Base-by-base conservation (phyloP, 2,797 vertebrate species). In the Hydrolagus colliei region DNA sequence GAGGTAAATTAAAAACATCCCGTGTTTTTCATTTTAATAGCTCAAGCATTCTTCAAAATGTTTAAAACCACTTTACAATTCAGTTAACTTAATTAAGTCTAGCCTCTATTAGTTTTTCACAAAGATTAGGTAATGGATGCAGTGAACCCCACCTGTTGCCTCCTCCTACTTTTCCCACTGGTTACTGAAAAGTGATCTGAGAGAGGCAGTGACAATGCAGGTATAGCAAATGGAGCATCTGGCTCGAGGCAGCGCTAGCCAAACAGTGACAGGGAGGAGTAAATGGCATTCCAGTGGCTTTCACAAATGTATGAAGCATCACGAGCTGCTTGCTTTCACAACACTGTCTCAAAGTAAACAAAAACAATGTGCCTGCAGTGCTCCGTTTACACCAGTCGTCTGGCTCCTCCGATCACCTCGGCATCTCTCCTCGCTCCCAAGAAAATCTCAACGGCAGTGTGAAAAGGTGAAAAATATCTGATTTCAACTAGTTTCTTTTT, bases 281-380 rank as follows among this genome's bases (percentile, higher is more conserved):
- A 87, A 89, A 88, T 87, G 86, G 86, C 89, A 86, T 88, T 73
- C 87, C 86, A 79, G 82, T 88, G 87, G 88, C 88, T 88, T 89
- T 89, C 86, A 88, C 86, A 78, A 89, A 92, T 90, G 92, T 90
- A 89, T 92, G 92, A 92, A 88, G 91, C 88, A 92, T 92, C 90
- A 89, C 88, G 87, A 87, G 88, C 87, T 89, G 87, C 88, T 89
- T 90, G 86, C 87, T 87, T 85, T 87, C 88, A 89, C 86, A 87
- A 88, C 88, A 88, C 86, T 88, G 63, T 88, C 87, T 88, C 87
- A 88, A 86, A 91, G 90, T 92, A 94, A 95, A 94, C 93, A 94
- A 90, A 92, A 94, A 93, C 93, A 94, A 90, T 90, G 91, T 90
- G 90, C 93, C 92, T 94, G 93, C 93, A 92, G 93, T 88, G 92